Percentiles rank a stretch among this genome's conserved stretches.
phyloP scores from a whole-genome alignment of 2,113 vertebrate genomes.

The Varanus komodoensis region DNA sequence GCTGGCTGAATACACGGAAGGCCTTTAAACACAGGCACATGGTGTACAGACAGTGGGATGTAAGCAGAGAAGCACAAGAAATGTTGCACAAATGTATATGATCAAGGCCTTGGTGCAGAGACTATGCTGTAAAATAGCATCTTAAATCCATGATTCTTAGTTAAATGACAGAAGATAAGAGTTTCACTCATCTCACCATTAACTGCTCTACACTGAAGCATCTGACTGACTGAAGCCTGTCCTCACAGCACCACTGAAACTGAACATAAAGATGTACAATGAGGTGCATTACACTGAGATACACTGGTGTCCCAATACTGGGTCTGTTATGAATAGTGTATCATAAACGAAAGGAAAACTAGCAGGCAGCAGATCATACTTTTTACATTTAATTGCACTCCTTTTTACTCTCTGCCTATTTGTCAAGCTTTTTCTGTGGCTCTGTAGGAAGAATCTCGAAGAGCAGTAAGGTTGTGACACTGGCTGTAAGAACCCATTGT shows the following conservation, averaged over 20 bases:
- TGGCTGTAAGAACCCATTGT: neutral
- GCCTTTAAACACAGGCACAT: no score
- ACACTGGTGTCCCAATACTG: neutral
- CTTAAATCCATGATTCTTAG: neutral
- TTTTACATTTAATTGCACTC: neutral
- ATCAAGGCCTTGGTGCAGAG: neutral
- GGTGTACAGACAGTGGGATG: no score
- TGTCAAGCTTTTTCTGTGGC: neutral
- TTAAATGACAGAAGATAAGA: neutral
- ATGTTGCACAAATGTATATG: no score
- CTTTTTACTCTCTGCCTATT: accelerated
- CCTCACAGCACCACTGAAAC: neutral
- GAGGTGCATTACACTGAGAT: neutral
- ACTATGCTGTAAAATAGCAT: neutral
- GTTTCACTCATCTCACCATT: neutral
- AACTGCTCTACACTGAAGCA: neutral
- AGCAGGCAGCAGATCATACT: neutral
- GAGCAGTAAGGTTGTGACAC: neutral
- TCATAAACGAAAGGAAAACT: neutral
- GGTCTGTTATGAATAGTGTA: neutral
- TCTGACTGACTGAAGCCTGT: neutral
- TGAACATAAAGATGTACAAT: neutral
- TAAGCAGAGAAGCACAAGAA: no score
- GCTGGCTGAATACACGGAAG: no score
- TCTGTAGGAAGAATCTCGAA: neutral